Percentiles rank a stretch among this genome's conserved stretches.
These are phyloP conservation scores for Marmota monax DNA, from an alignment of 2,113 vertebrate genomes.

Conservation along the genomic window DNA sequence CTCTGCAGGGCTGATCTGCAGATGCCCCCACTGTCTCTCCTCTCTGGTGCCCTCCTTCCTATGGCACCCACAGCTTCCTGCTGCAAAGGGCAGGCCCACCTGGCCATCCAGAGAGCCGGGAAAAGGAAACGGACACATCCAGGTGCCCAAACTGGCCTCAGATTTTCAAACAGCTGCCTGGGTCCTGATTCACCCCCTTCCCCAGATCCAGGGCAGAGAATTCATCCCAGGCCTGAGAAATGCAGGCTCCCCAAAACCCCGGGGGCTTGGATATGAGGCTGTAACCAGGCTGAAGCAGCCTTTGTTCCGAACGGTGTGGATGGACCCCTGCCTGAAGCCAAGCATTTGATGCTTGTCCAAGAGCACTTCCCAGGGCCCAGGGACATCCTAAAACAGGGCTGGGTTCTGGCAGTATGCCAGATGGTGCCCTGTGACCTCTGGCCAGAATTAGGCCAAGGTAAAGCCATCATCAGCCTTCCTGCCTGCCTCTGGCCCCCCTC, in stretches of 20 bases:
- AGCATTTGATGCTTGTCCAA: fast-evolving
- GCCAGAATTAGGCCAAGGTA: background rate
- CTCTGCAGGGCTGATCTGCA: slow-evolving; percentile 76
- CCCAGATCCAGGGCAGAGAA: background rate
- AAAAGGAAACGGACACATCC: too few relatives aligned
- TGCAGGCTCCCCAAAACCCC: background rate
- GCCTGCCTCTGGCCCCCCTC: background rate
- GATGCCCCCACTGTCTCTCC: background rate
- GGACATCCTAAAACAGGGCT: background rate
- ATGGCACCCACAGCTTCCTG: fast-evolving
- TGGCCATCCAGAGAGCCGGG: fast-evolving
- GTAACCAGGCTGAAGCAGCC: fast-evolving
- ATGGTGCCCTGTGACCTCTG: fast-evolving
- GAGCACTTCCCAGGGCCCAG: fast-evolving
- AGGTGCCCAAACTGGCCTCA: background rate
- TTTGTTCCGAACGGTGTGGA: fast-evolving
- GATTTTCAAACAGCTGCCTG: background rate
- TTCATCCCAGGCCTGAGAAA: background rate
- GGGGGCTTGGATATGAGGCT: fast-evolving
- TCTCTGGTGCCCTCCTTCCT: background rate
- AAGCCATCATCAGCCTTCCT: background rate
- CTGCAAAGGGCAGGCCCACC: fast-evolving
- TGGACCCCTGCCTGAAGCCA: fast-evolving
- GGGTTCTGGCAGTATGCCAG: background rate
- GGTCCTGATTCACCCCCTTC: too few relatives aligned